Percentiles rank a stretch among this genome's conserved stretches.
Conservation (phyloP, 1,140 invertebrate species). For the Eupristina koningsbergeri region DNA sequence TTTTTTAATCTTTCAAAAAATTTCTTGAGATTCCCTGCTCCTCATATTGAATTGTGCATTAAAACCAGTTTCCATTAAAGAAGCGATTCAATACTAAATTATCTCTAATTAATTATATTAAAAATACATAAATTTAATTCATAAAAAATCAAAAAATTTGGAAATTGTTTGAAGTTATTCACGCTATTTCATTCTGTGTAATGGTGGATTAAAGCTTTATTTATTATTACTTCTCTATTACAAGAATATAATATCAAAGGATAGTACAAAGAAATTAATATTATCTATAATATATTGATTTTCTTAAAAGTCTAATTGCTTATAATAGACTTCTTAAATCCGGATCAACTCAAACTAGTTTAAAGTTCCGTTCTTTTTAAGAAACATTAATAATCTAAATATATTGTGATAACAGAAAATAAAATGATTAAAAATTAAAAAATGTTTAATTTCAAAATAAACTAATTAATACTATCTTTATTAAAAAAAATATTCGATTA, state of each 20-base stretch:
- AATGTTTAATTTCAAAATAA: no score
- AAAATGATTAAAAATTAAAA: no score
- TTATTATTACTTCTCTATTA: background rate
- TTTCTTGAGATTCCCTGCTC: no score
- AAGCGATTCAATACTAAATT: no score
- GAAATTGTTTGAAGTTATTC: no score
- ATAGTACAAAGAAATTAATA: slow-evolving; percentile 14
- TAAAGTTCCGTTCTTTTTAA: background rate
- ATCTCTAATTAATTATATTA: no score
- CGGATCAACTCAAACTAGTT: slow-evolving; percentile 1
- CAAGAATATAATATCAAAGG: background rate
- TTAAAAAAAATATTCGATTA: no score
- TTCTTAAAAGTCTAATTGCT: slow-evolving; percentile 1
- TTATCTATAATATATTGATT: background rate
- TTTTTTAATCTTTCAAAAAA: background rate
- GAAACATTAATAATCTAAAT: background rate
- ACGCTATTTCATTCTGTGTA: background rate
- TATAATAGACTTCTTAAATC: background rate
- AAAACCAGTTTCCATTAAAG: no score
- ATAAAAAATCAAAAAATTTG: no score
- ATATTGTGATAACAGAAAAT: background rate
- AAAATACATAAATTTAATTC: no score
- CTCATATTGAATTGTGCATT: no score
- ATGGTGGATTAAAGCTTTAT: background rate
- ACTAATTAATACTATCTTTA: no score